Conservation (phyloP, 2,113 vertebrate species). For the Agelaius phoeniceus region DNA sequence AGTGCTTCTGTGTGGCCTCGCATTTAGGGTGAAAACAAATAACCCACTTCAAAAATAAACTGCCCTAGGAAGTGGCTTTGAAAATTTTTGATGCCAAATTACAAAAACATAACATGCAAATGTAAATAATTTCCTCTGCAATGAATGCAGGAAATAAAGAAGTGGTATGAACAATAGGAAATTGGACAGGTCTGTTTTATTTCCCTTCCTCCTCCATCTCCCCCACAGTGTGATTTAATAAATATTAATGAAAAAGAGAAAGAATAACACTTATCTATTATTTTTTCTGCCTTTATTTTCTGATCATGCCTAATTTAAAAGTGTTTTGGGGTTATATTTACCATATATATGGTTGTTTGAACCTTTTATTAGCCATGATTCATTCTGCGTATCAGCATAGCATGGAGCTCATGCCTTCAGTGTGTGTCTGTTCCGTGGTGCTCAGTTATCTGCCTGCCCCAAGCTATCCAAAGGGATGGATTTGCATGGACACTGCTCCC, state of each 20-base stretch:
- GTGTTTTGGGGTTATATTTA: conserved; percentile 72
- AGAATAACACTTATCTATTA: conserved; percentile 17
- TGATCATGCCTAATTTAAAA: conserved; percentile 50
- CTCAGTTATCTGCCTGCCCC: conserved; percentile 60
- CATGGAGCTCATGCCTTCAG: conserved; percentile 8
- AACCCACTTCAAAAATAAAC: conserved; percentile 50
- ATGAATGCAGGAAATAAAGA: neutral
- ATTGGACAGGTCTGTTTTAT: neutral
- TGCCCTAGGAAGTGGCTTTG: conserved; percentile 38
- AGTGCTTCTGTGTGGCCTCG: neutral
- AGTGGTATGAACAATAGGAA: neutral
- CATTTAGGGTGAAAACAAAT: neutral
- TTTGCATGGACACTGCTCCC: conserved; percentile 55
- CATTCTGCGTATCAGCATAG: conserved; percentile 56
- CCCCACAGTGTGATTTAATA: neutral
- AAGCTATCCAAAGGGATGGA: neutral
- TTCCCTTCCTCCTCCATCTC: neutral
- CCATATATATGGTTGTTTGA: conserved; percentile 33
- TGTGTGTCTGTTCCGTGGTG: conserved; percentile 23
- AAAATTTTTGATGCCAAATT: neutral
- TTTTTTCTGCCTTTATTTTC: conserved; percentile 67
- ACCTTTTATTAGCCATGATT: conserved; percentile 64
- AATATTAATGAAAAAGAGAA: conserved; percentile 3
- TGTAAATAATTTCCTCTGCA: neutral
- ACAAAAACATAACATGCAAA: neutral